Conservation (phyloP, 2,113 vertebrate genomes). For the Microtus ochrogaster region DNA sequence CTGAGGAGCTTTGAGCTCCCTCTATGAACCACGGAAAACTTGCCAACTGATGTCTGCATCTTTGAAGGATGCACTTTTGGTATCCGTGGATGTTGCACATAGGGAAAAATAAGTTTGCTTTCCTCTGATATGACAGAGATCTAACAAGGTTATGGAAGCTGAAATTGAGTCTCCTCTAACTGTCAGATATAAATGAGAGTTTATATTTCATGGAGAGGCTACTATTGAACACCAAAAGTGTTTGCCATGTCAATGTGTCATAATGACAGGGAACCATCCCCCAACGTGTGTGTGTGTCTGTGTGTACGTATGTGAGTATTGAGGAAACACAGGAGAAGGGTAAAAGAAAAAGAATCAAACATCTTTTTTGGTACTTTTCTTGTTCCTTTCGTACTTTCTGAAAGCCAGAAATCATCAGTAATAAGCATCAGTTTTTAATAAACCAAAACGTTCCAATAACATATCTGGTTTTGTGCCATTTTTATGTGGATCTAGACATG, state of each 20-base stretch:
- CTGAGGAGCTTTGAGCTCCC: constrained; percentile 10
- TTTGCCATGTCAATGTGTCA: constrained; percentile 35
- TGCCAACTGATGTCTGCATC: neutral
- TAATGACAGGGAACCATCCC: constrained; percentile 49
- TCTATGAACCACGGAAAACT: constrained; percentile 50
- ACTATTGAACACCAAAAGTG: constrained; percentile 62
- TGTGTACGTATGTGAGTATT: neutral
- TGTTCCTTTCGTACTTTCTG: constrained; percentile 16
- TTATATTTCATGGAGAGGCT: constrained; percentile 69
- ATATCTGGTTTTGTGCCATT: neutral
- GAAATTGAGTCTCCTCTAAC: constrained; percentile 32
- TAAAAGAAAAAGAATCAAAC: constrained; percentile 5
- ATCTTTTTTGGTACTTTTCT: constrained; percentile 13
- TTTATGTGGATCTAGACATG: neutral
- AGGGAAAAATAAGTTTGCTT: constrained; percentile 62
- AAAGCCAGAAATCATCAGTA: neutral
- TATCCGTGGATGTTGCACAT: constrained; percentile 56
- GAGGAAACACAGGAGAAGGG: neutral
- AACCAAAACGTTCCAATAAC: neutral
- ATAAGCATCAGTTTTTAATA: neutral
- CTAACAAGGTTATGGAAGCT: constrained; percentile 50
- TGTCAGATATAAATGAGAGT: constrained; percentile 53
- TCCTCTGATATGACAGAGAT: constrained; percentile 44
- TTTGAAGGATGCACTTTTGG: constrained; percentile 57
- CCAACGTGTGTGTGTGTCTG: neutral